Evolutionary conservation across 2,888 invertebrate species (phyloP).

Genomic region (Andrena minutula): DNA sequence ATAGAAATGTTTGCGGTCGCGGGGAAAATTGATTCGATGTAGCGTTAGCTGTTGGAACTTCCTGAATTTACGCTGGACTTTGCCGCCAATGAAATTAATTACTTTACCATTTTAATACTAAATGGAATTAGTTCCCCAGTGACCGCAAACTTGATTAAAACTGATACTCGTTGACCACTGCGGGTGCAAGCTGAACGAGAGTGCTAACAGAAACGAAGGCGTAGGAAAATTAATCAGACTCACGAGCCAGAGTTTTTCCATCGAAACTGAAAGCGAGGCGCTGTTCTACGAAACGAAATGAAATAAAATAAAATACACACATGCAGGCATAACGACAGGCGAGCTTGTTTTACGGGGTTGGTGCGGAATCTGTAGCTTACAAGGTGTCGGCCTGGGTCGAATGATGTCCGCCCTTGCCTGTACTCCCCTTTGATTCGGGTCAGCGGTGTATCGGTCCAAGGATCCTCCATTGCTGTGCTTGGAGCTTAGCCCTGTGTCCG

Average conservation of each 20-base stretch:
- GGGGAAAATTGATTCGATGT: background rate
- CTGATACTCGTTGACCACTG: too few species aligned
- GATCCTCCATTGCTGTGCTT: constrained; percentile 85
- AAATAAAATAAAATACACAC: constrained; percentile 81
- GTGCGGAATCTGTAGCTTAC: constrained; percentile 85
- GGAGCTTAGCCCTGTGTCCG: constrained; percentile 80
- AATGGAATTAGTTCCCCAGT: too few species aligned
- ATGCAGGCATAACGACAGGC: constrained; percentile 82
- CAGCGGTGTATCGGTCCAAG: constrained; percentile 91
- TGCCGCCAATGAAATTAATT: background rate
- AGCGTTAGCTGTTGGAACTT: background rate
- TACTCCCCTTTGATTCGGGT: constrained; percentile 91
- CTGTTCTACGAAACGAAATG: constrained; percentile 43
- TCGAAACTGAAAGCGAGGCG: constrained; percentile 40
- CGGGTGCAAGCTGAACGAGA: too few species aligned
- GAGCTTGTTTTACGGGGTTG: constrained; percentile 82
- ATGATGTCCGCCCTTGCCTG: constrained; percentile 91
- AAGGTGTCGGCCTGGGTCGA: constrained; percentile 89
- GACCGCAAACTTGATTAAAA: too few species aligned
- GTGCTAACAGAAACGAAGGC: background rate
- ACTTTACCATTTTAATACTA: too few species aligned
- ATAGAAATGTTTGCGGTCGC: constrained; percentile 3
- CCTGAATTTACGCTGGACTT: background rate
- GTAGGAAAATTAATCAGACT: constrained; percentile 2
- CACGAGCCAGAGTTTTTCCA: background rate